Percentiles rank a stretch among this genome's conserved stretches.
Evolutionary conservation across 2,797 vertebrate genomes (phyloP).

Genomic region (Balearica regulorum): DNA sequence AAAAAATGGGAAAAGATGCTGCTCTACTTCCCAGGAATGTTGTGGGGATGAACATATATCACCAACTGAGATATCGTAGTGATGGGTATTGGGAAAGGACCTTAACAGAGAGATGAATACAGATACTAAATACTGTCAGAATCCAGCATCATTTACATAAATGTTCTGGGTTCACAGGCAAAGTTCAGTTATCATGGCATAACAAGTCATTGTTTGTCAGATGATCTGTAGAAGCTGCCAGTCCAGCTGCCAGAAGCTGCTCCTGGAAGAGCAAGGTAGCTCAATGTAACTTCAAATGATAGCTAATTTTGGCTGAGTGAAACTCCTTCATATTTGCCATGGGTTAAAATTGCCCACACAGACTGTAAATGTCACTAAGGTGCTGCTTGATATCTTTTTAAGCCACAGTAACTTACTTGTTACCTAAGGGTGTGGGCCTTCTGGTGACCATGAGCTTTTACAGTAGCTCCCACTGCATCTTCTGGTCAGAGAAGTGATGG

Average conservation of each 20-base stretch:
- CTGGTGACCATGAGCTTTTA: background rate
- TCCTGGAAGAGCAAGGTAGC: background rate
- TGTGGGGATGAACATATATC: background rate
- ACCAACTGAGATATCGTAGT: background rate
- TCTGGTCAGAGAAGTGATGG: background rate
- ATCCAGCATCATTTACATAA: background rate
- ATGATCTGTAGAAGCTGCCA: background rate
- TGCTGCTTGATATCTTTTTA: background rate
- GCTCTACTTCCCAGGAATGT: background rate
- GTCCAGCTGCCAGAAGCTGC: no score
- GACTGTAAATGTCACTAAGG: background rate
- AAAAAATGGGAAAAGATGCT: background rate
- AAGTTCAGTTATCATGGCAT: background rate
- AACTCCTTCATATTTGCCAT: background rate
- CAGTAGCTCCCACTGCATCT: background rate
- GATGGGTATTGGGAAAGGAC: background rate
- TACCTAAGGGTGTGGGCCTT: background rate
- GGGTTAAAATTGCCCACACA: background rate
- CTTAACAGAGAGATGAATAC: background rate
- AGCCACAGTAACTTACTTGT: background rate
- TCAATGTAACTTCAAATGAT: background rate
- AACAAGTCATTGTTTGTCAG: background rate
- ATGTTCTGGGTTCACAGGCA: background rate
- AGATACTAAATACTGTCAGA: background rate
- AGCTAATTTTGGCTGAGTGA: background rate